Evolutionary conservation across 1,140 invertebrate genomes (phyloP), one percentile per base, ranked within the genome.

Genomic region (Pissodes strobi): DNA sequence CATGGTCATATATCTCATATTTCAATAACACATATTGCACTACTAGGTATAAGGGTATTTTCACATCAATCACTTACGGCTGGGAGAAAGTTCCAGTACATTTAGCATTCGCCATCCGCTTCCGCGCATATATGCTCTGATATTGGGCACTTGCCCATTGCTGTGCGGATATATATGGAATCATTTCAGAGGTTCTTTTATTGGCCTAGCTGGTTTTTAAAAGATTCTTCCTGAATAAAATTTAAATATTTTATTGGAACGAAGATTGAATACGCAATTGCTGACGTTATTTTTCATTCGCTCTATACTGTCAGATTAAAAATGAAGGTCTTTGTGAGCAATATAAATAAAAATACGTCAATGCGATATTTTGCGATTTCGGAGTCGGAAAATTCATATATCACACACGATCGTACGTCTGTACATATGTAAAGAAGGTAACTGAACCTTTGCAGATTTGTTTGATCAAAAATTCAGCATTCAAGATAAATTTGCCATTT

Each of bases 11-110:
- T 67, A 67, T 69, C 68, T 69, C 72, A 73, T 74, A 77, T 76
- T 75, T 76, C 75, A 77, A 77, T 76, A 76, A 76, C 75, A 74
- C 74, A 74, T 76, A 76, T 77, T 77, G 72, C 74, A 68, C 61
- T 74, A 66, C 52, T 75, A 74, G 73, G 72, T 73, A 71, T 69
- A 74, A 75, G 76, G 73, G 74, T 72, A 72, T 74, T 71, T 66
- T 69, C 68, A 68, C 73, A 77, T 77, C 76, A 74, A 77, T 77
- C 76, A 76, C 74, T 77, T 68, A 76, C 76, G 76, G 74, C 72
- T 76, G 74, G 71, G 64, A 71, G 74, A 71, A 75, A 76, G 72
- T 77, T 77, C 76, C 76, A 75, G 71, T 77, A 77, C 76, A 77
- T 77, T 77, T 76, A 77, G 73, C 76, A 74, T 76, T 70, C 67